These are phyloP conservation scores for Periplaneta americana DNA, from an alignment of 1,140 invertebrate genomes.

Conservation along the genomic window DNA sequence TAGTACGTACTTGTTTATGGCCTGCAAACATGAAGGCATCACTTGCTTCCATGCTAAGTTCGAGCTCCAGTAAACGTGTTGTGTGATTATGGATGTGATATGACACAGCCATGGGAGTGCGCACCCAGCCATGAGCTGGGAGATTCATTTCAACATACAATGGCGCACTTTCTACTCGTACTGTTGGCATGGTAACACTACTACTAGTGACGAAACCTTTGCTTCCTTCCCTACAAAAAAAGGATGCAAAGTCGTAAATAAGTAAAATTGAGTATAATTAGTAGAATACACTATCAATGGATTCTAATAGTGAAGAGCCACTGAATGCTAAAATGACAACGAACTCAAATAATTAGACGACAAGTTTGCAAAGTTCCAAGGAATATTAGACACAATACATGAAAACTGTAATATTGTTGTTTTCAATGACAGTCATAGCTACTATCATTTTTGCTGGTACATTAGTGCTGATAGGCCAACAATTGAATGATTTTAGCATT, in stretches of 20 bases:
- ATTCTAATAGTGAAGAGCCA: too few species aligned
- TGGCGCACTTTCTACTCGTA: conserved; percentile 58
- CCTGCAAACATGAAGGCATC: conserved; percentile 89
- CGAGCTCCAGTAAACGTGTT: conserved; percentile 61
- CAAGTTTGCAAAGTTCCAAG: too few species aligned
- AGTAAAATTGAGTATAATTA: too few species aligned
- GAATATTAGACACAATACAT: too few species aligned
- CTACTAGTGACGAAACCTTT: conserved; percentile 37
- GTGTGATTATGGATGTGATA: conserved; percentile 72
- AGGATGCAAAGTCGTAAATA: background rate
- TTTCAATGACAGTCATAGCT: too few species aligned
- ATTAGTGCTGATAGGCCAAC: too few species aligned
- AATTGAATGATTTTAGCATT: too few species aligned
- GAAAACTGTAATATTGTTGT: too few species aligned
- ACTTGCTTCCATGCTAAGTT: conserved; percentile 69
- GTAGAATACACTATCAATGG: background rate
- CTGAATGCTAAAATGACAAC: background rate
- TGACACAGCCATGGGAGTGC: conserved; percentile 59
- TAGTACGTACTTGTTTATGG: conserved; percentile 67
- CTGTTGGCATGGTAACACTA: conserved; percentile 46
- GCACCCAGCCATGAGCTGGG: conserved; percentile 67
- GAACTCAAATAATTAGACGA: background rate
- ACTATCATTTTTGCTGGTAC: too few species aligned
- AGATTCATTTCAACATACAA: conserved; percentile 65
- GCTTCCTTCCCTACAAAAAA: conserved; percentile 3